These are phyloP conservation scores for Himalopsyche kuldschensis DNA, from an alignment of 2,888 invertebrate species.

Conservation along the genomic window DNA sequence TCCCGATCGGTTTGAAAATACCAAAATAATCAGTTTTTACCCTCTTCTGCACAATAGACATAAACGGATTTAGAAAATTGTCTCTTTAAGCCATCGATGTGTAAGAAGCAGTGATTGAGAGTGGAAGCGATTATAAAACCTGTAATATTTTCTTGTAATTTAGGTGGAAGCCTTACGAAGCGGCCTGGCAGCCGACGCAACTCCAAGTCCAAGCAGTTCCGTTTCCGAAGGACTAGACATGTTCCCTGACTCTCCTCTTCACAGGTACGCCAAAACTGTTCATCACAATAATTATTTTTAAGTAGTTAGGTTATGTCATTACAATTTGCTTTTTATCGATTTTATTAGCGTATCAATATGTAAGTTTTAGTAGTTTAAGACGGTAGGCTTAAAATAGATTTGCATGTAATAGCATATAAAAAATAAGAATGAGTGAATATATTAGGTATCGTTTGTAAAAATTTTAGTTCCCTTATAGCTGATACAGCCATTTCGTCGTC, in stretches of 20 bases:
- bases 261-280: slow-evolving; percentile 60
- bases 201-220: slow-evolving; percentile 87
- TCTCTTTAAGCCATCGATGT: too few species aligned
- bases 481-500: too few species aligned
- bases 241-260: slow-evolving; percentile 87
- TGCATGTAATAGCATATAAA: neutral
- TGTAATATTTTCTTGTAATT: slow-evolving; percentile 3
- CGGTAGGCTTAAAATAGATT: neutral
- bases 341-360: neutral
- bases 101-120: too few species aligned
- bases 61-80: too few species aligned
- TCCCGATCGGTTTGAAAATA: too few species aligned
- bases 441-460: too few species aligned
- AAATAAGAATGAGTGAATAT: too few species aligned
- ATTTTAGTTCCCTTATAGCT: too few species aligned
- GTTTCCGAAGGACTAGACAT: slow-evolving; percentile 87
- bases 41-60: too few species aligned
- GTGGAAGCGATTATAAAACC: too few species aligned
- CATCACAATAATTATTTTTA: neutral
- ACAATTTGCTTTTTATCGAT: neutral
- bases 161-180: slow-evolving; percentile 61
- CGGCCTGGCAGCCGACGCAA: slow-evolving; percentile 70
- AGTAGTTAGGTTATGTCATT: neutral
- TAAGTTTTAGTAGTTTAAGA: neutral
- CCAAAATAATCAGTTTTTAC: too few species aligned